Evolutionary conservation across 2,113 vertebrate genomes (phyloP).

Genomic region (Sakesphorus luctuosus): DNA sequence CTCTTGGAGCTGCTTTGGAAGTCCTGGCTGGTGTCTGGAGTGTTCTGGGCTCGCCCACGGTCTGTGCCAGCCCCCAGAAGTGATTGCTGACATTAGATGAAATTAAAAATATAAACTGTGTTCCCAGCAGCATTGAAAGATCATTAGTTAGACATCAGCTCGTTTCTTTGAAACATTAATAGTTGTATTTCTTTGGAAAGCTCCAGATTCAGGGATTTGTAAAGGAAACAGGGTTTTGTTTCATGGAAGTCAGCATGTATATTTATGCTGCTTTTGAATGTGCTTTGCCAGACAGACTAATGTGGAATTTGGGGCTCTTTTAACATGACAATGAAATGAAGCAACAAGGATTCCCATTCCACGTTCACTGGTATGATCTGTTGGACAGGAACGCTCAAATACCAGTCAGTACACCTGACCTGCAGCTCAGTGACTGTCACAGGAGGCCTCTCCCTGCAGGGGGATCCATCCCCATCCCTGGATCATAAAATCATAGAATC

Average conservation of each 20-base stretch:
- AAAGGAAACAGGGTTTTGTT: not conserved
- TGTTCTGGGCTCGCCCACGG: not conserved
- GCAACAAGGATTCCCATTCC: not conserved
- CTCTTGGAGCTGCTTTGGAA: not conserved
- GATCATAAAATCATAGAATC: too few species aligned
- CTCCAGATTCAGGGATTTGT: not conserved
- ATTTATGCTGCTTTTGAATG: not conserved
- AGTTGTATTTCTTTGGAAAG: not conserved
- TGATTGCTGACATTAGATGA: not conserved
- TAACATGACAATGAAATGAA: not conserved
- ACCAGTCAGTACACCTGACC: not conserved
- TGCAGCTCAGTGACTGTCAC: not conserved
- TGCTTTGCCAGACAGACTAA: not conserved
- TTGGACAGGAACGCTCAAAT: not conserved
- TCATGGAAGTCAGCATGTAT: not conserved
- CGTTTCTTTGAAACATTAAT: not conserved
- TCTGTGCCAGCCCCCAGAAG: not conserved
- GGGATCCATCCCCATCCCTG: not conserved
- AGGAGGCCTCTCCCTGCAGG: not conserved
- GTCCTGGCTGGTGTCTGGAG: not conserved
- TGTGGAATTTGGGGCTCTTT: accelerated
- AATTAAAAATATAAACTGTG: not conserved
- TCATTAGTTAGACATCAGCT: not conserved
- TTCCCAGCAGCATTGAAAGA: not conserved
- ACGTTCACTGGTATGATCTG: not conserved